Percentiles rank a stretch among this genome's conserved stretches.
Conservation (phyloP, 1,140 invertebrate genomes). For the Riptortus pedestris region DNA sequence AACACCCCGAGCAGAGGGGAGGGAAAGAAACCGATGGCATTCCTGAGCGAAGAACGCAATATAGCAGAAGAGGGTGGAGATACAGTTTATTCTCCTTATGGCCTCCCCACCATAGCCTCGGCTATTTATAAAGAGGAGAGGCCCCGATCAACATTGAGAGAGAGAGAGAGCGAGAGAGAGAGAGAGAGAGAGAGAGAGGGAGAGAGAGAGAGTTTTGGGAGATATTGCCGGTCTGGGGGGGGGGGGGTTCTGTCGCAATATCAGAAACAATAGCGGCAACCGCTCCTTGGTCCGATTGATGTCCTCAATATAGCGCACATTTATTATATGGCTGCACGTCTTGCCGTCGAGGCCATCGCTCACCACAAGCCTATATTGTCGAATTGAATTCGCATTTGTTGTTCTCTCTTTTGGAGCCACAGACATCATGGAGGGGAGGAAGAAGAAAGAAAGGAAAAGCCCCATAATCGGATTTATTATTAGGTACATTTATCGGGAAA, state of each 20-base stretch:
- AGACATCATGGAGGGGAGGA: no score
- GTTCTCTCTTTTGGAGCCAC: no score
- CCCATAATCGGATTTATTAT: no score
- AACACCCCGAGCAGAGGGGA: no score
- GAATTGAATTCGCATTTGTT: no score
- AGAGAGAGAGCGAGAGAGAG: neutral
- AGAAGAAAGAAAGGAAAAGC: no score
- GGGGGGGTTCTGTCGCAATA: neutral
- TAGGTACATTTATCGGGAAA: no score
- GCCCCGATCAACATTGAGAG: neutral
- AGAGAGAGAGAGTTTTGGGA: neutral
- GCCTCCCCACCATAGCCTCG: neutral
- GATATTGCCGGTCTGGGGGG: neutral
- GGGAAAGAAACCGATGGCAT: neutral
- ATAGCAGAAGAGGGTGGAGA: neutral
- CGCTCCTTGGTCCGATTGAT: neutral
- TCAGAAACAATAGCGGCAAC: neutral
- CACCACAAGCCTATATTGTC: no score
- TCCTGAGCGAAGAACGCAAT: neutral
- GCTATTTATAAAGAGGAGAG: slow-evolving; percentile 6
- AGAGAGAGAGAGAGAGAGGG: neutral
- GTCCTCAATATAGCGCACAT: neutral
- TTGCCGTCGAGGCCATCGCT: no score
- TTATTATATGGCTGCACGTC: neutral
- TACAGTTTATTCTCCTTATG: slow-evolving; percentile 13